Evolutionary conservation across 1,140 invertebrate genomes (phyloP), one percentile per base, ranked within the genome.

Genomic region (Halotydeus destructor): DNA sequence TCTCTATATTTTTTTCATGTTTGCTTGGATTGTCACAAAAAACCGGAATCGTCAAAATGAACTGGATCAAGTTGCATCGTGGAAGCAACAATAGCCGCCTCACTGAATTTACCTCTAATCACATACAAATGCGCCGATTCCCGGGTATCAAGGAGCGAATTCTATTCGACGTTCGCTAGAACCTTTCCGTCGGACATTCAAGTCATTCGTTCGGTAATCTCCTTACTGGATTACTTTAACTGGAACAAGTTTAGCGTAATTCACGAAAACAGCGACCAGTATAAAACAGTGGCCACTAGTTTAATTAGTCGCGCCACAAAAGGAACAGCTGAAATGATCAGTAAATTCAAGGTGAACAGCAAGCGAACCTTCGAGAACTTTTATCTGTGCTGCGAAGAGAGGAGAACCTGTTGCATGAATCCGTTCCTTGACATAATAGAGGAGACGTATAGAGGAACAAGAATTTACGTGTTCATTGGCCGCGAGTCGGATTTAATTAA

Each of bases 91-190:
- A 75, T 97, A 41, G 78, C 89, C 8, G 79, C 89, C 49, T 76
- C 86, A 5, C 71, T 79, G 54, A 93, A 97, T 63, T 71, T 93
- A 57, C 86, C 89, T 23, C 93, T 97, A 80, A 88, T 97, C 57
- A 89, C 85, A 54, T 93, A 94, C 63, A 86, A 84, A 80, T 93
- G 86, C 65, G 77, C 82, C 4, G 83, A 89, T 60, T 72, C 78
- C 54, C 75, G 74, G 60, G 79, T 81, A 8, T 84, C 81, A 12
- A 66, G 70, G 42, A 67, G 66, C 49, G 41, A 43, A n/a, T 57
- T 58, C 41, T 77, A 86, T 54, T 74, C 78, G 46, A 94, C 85
- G 25, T 94, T 96, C 61, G 82, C 82, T 6, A 69, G 89, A 55
- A 86, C 88, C 9, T 84, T 88, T 60, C 86, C 88, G 16, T 83